phyloP scores from a whole-genome alignment of 2,797 vertebrate species.

The Propithecus perrieri region DNA sequence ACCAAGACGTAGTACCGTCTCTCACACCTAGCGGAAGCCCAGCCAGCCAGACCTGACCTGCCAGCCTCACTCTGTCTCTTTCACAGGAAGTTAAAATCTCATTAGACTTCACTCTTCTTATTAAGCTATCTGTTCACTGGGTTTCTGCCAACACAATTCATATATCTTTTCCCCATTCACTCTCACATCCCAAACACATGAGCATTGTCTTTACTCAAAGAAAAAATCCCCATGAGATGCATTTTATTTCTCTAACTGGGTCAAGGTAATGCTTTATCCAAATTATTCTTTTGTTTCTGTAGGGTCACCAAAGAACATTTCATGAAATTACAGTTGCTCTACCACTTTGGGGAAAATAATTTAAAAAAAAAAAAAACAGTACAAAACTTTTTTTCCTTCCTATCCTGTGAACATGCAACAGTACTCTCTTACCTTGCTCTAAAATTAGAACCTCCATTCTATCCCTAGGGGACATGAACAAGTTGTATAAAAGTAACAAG shows the following conservation, averaged over 20 bases:
- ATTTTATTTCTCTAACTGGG: neutral
- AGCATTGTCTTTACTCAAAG: neutral
- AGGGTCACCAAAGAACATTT: neutral
- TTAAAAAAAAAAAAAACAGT: too few species aligned
- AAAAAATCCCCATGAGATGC: neutral
- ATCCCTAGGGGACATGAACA: neutral
- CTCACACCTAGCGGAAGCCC: neutral
- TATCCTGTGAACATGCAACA: neutral
- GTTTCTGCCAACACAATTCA: neutral
- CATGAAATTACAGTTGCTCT: neutral
- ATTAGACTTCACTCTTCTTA: neutral
- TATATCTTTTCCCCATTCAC: neutral
- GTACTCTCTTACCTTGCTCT: neutral
- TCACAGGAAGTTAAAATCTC: neutral
- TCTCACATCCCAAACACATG: neutral
- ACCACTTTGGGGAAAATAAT: neutral
- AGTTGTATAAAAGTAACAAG: neutral
- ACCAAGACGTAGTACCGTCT: too few species aligned
- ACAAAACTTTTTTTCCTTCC: neutral
- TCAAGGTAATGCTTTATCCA: neutral
- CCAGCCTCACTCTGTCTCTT: neutral
- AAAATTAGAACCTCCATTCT: neutral
- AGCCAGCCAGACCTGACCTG: neutral
- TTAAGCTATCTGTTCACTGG: neutral
- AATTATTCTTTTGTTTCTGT: neutral